Conservation (phyloP, 1,140 invertebrate species). For the Uloborus diversus region DNA sequence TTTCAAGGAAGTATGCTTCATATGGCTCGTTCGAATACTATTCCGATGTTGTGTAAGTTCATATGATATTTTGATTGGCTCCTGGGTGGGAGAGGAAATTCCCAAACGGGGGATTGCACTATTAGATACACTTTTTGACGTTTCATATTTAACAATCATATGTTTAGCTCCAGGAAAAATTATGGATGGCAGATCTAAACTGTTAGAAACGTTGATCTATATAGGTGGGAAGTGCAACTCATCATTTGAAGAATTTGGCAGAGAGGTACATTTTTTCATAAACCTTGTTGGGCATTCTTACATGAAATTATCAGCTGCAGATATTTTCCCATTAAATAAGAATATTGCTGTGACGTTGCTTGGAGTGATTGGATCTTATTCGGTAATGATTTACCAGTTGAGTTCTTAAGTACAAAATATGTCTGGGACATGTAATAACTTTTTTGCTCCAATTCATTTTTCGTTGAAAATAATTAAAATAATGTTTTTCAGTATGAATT, state of each 20-base stretch:
- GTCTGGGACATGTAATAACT: too few relatives aligned
- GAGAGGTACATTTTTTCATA: constrained; percentile 14
- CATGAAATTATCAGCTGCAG: constrained; percentile 7
- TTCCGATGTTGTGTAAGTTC: constrained; percentile 11
- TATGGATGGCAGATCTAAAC: background rate
- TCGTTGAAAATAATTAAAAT: too few relatives aligned
- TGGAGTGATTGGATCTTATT: constrained; percentile 21
- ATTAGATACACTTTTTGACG: background rate
- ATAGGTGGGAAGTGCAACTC: background rate
- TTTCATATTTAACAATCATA: background rate
- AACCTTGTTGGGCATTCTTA: constrained; percentile 25
- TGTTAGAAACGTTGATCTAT: background rate
- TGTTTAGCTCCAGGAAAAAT: background rate
- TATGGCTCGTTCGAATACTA: background rate
- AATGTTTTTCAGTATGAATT: too few relatives aligned
- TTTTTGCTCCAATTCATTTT: too few relatives aligned
- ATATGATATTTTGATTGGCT: background rate
- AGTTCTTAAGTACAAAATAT: too few relatives aligned
- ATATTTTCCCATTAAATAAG: constrained; percentile 16
- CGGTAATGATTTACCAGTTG: constrained; percentile 32
- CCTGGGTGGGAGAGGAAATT: background rate
- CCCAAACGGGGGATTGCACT: background rate
- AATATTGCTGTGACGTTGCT: constrained; percentile 20
- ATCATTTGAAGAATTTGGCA: background rate
- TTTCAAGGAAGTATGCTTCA: background rate